These are phyloP conservation scores for Acanthosepion lycidas DNA, from an alignment of 2,888 invertebrate genomes.

Conservation along the genomic window DNA sequence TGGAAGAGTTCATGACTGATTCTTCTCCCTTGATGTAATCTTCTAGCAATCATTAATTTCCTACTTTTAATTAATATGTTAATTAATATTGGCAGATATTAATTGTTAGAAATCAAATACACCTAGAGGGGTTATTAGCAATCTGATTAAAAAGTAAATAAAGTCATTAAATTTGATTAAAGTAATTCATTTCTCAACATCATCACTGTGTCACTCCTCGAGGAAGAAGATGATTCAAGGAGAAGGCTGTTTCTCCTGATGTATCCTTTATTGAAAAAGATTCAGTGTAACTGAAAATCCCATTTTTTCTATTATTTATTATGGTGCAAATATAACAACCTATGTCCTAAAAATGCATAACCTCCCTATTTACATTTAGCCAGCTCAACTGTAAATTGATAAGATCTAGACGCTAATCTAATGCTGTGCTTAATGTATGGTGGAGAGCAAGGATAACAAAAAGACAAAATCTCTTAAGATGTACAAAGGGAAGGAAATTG, in stretches of 20 bases:
- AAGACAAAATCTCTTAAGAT: no score
- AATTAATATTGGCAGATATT: neutral
- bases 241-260: neutral
- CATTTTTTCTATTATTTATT: no score
- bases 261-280: no score
- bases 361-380: no score
- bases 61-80: neutral
- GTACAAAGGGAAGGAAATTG: no score
- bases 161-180: neutral
- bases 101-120: neutral
- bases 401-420: no score
- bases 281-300: no score
- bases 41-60: neutral
- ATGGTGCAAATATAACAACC: no score
- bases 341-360: no score
- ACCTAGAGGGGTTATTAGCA: neutral
- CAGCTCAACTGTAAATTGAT: no score
- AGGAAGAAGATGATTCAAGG: neutral
- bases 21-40: neutral
- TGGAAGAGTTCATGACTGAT: neutral
- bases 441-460: no score
- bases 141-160: neutral
- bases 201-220: neutral
- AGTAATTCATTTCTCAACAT: neutral
- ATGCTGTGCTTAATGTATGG: no score